Evolutionary conservation across 2,113 vertebrate species (phyloP).

Genomic region (Anhinga rufa): DNA sequence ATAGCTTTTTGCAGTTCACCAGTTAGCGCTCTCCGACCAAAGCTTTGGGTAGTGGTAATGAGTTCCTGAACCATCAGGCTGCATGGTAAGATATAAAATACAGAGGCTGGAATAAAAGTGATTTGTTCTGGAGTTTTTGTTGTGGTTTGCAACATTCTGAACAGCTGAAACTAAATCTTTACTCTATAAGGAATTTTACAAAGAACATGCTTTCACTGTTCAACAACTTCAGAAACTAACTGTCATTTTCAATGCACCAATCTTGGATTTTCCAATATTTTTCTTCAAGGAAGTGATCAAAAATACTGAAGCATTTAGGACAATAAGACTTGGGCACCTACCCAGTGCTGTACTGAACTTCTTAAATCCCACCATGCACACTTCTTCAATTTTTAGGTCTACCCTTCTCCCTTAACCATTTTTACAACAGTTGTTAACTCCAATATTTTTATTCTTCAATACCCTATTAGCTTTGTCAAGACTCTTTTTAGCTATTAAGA

Average conservation of each 20-base stretch:
- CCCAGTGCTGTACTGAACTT: not conserved
- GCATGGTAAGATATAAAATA: not conserved
- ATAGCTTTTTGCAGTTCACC: not conserved
- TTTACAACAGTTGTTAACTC: not conserved
- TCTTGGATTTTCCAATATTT: not conserved
- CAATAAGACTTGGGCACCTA: not conserved
- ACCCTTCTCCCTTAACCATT: not conserved
- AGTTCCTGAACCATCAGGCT: not conserved
- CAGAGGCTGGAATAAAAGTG: not conserved
- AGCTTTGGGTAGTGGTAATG: not conserved
- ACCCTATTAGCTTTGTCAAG: not conserved
- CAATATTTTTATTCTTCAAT: not conserved
- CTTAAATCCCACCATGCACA: not conserved
- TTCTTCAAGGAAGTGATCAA: not conserved
- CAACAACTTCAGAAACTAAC: not conserved
- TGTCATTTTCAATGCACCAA: not conserved
- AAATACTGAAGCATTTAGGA: not conserved
- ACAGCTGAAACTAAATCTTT: not conserved
- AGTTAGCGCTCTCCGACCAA: not conserved
- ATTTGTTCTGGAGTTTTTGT: not conserved
- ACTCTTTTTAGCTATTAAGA: not conserved
- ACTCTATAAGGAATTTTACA: not conserved
- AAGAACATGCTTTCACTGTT: not conserved
- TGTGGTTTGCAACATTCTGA: not conserved
- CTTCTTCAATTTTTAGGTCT: not conserved